Evolutionary conservation across 2,113 vertebrate species (phyloP).

Genomic region (Furnarius figulus): DNA sequence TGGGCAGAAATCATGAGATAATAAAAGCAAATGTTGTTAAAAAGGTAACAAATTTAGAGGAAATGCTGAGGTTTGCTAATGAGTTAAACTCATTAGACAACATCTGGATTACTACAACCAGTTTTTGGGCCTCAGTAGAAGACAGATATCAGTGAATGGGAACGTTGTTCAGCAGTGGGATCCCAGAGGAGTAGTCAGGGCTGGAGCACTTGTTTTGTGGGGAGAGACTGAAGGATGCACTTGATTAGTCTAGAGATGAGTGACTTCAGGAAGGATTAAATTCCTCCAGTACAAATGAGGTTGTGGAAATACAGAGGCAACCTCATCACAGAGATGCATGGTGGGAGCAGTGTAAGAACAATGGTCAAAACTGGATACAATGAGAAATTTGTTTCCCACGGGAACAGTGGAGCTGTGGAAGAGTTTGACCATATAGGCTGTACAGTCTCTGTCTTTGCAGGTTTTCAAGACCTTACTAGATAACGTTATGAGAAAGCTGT

Average conservation of each 20-base stretch:
- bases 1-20: background rate
- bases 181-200: background rate
- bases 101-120: background rate
- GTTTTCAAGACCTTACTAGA: background rate
- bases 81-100: background rate
- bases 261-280: background rate
- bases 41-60: background rate
- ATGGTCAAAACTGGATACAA: fast-evolving
- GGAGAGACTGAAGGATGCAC: background rate
- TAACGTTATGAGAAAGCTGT: background rate
- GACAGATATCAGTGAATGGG: background rate
- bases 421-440: background rate
- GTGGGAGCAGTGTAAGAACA: background rate
- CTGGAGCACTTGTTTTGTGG: background rate
- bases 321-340: background rate
- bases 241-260: background rate
- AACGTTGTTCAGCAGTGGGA: background rate
- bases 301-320: background rate
- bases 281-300: fast-evolving
- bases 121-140: background rate
- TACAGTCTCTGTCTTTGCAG: background rate
- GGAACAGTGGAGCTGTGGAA: background rate
- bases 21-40: background rate
- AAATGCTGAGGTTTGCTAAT: background rate
- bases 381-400: background rate